These are phyloP conservation scores for Petrocephalus zakoni DNA, from an alignment of 2,113 vertebrate species.

Conservation along the genomic window DNA sequence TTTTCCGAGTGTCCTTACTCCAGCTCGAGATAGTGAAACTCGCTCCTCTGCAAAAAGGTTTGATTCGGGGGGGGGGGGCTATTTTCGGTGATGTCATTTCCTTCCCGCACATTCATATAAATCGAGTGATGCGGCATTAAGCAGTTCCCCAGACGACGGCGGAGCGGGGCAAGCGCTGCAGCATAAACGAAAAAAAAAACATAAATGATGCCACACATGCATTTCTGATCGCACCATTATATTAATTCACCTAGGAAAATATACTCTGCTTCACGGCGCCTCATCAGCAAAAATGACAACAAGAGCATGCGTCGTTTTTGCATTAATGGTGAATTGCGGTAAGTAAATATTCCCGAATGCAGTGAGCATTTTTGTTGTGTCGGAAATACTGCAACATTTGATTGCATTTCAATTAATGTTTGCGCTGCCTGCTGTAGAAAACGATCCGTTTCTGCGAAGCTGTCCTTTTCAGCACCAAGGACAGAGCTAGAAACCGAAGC, in stretches of 20 bases:
- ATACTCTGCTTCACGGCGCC: not conserved
- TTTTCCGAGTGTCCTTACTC: not conserved
- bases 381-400: not conserved
- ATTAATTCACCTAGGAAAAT: not conserved
- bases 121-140: slow-evolving; percentile 21
- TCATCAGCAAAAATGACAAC: slow-evolving; percentile 14
- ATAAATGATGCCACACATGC: not conserved
- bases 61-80: not conserved
- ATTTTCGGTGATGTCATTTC: slow-evolving; percentile 20
- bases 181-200: not conserved
- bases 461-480: slow-evolving; percentile 20
- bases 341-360: not conserved
- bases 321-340: slow-evolving; percentile 11
- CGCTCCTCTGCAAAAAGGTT: not conserved
- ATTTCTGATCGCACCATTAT: not conserved
- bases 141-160: not conserved
- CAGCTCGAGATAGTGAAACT: not conserved
- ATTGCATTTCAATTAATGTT: not conserved
- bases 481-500: not conserved
- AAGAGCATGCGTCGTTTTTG: slow-evolving; percentile 8
- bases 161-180: not conserved
- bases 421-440: not conserved
- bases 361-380: not conserved
- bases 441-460: not conserved
- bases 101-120: slow-evolving; percentile 13